Evolutionary conservation across 2,113 vertebrate species (phyloP).

Genomic region (Sylvietta virens): DNA sequence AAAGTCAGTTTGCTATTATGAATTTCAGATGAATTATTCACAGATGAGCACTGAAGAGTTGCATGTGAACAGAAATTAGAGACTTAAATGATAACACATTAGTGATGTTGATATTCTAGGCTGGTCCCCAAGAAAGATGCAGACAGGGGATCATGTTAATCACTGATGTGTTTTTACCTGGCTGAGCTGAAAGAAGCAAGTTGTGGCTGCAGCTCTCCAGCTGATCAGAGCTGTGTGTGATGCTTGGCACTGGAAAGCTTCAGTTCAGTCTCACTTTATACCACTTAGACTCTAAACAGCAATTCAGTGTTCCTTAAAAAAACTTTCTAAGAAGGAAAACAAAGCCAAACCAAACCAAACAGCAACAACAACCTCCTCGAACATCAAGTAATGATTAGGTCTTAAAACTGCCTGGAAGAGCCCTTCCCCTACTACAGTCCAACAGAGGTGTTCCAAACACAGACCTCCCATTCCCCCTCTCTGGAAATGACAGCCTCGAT

Average conservation of each 20-base stretch:
- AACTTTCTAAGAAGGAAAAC: background rate
- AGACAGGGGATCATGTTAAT: background rate
- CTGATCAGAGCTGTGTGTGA: background rate
- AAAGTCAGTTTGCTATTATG: background rate
- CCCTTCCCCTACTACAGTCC: background rate
- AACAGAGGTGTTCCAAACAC: background rate
- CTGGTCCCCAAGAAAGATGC: background rate
- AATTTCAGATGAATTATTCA: background rate
- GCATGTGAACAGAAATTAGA: background rate
- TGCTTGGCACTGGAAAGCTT: background rate
- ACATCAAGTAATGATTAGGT: background rate
- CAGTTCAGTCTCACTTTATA: background rate
- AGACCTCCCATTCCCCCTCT: background rate
- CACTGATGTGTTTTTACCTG: background rate
- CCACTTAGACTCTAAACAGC: background rate
- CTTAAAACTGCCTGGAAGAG: background rate
- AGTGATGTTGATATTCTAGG: background rate
- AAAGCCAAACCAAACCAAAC: background rate
- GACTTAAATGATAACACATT: constrained; percentile 8
- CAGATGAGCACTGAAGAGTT: background rate
- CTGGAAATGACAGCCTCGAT: background rate
- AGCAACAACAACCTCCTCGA: background rate
- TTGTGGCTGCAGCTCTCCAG: background rate
- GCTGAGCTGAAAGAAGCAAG: background rate
- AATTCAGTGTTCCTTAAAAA: background rate